These are phyloP conservation scores for Nasalis larvatus DNA, from an alignment of 2,113 vertebrate species.

Conservation along the genomic window DNA sequence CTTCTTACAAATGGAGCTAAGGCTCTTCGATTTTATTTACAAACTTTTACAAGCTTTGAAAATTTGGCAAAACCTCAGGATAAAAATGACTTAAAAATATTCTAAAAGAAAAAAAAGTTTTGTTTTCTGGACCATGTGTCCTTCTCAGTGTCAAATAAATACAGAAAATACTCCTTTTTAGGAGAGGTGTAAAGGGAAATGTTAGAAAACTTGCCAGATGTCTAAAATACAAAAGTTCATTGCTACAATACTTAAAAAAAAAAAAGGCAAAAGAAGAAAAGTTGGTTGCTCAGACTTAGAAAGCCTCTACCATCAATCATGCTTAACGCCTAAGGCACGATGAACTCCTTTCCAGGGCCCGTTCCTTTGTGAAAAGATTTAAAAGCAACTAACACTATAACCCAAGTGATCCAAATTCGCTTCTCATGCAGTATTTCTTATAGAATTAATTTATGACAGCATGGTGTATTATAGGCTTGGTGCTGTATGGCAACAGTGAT, in stretches of 20 bases:
- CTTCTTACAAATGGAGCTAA: neutral
- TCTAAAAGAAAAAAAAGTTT: neutral
- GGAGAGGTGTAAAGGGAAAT: conserved; percentile 44
- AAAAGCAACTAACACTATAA: neutral
- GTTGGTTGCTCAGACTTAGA: neutral
- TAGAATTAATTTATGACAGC: neutral
- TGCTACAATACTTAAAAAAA: conserved; percentile 10
- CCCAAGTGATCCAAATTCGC: neutral
- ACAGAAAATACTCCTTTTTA: conserved; percentile 58
- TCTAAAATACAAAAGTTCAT: conserved; percentile 40
- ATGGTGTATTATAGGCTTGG: neutral
- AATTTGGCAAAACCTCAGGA: neutral
- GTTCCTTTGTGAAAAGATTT: neutral
- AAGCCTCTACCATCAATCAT: neutral
- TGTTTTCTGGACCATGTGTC: neutral
- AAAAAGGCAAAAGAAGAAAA: conserved; percentile 6
- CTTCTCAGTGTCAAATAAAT: neutral
- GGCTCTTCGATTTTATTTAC: conserved; percentile 6
- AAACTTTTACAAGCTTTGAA: conserved; percentile 16
- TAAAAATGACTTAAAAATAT: conserved; percentile 44
- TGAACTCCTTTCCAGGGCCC: neutral
- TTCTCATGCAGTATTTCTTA: neutral
- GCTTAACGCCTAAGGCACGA: neutral
- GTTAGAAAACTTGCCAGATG: conserved; percentile 22
- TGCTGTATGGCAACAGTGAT: neutral